These are phyloP conservation scores for Heptranchias perlo DNA, from an alignment of 2,113 vertebrate species.

Conservation along the genomic window DNA sequence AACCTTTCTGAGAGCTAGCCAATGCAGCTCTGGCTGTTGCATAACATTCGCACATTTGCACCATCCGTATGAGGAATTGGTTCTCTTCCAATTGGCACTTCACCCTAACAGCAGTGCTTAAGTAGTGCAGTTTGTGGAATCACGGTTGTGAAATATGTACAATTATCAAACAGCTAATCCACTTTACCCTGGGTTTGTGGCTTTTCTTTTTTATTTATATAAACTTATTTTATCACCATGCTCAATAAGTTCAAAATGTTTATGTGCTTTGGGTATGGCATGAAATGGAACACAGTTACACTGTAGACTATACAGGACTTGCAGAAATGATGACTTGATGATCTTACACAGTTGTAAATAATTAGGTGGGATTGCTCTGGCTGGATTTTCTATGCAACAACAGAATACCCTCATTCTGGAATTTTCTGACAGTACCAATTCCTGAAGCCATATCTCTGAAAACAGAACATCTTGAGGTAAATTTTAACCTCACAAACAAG, in stretches of 20 bases:
- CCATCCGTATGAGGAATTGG: neutral
- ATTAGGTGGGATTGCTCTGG: neutral
- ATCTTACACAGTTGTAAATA: neutral
- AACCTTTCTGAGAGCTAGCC: neutral
- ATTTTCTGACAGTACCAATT: neutral
- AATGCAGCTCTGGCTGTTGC: neutral
- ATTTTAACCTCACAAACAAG: no score
- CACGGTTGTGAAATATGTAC: neutral
- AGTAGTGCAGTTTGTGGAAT: neutral
- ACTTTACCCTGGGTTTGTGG: neutral
- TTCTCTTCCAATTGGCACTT: slow-evolving; percentile 1
- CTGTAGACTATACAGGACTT: neutral
- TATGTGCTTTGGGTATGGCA: neutral
- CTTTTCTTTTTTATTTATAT: neutral
- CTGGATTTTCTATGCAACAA: neutral
- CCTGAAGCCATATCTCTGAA: neutral
- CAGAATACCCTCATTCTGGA: neutral
- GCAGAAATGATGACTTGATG: neutral
- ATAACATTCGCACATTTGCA: neutral
- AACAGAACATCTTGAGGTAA: neutral
- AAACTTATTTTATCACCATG: neutral
- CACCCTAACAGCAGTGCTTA: neutral
- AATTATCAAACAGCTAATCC: neutral
- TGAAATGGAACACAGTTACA: neutral
- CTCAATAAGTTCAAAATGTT: neutral